Base-by-base conservation (phyloP, 1,140 invertebrate genomes). In the Drosophila melanogaster region DNA sequence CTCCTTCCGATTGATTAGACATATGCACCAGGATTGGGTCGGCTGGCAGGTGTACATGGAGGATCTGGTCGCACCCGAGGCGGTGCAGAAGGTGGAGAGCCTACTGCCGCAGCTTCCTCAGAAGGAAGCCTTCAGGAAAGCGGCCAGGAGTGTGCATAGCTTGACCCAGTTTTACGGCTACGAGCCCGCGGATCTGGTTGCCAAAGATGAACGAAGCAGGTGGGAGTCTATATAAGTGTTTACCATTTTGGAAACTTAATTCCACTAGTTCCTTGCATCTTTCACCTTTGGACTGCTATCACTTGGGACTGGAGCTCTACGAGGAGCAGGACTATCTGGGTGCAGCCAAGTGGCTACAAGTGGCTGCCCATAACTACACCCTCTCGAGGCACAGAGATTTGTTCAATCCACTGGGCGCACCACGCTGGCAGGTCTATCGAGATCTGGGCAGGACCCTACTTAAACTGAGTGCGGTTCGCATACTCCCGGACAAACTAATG, bases 1-100 rank as follows among this genome's bases (percentile, higher is more conserved):
- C 40, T 41, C 66, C 40, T 87, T 90, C 7, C 77, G 66, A 0
- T 22, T 91, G 6, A 81, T 84, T 7, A 66, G 77, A 0, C 90
- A 89, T 11, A 71, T 91, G 71, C 79, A 79, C 7, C 50, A 74
- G 49, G 90, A 91, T 30, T 91, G 90, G 90, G 15, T 47, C 12
- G 41, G 55, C 2, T 90, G 81, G 81, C 71, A 84, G 33, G 10
- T 56, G 0, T 75, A 56, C 46, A 79, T 91, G 78, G 43, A 56
- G 12, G 7, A 65, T n/a, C 26, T 26, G 6, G 54, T 75, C 33
- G 79, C 62, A 0, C 8, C 14, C 0, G 38, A 71, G 0, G 44
- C 62, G 15, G 41, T 70, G 7, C 33, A 30, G 14, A 35, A 62
- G 15, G 37, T 81, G 0, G 33, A 78, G 30, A 24, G 33, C 0